Evolutionary conservation across 2,113 vertebrate genomes (phyloP).

Genomic region (Theristicus caerulescens): DNA sequence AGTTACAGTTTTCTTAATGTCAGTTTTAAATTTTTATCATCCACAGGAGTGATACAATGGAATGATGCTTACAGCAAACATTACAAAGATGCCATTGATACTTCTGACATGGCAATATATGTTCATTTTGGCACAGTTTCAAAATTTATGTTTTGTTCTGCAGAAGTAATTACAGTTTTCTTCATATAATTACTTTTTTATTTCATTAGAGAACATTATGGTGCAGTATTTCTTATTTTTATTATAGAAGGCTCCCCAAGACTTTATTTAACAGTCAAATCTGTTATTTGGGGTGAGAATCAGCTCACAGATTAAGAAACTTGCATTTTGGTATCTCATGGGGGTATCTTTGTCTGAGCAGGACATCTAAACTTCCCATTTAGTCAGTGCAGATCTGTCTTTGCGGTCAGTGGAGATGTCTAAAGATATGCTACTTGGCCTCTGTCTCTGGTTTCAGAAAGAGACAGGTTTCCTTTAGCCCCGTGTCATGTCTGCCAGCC

Average conservation of each 20-base stretch:
- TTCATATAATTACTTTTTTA: neutral
- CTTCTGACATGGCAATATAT: neutral
- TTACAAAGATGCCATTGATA: neutral
- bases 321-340: neutral
- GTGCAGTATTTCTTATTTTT: neutral
- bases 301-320: neutral
- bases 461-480: neutral
- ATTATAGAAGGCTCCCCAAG: neutral
- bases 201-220: neutral
- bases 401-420: neutral
- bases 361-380: neutral
- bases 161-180: neutral
- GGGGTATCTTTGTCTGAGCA: neutral
- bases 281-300: neutral
- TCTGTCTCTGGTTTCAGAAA: neutral
- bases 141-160: neutral
- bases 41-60: neutral
- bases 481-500: accelerated
- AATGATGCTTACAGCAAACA: neutral
- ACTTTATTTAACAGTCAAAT: neutral
- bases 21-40: neutral
- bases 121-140: neutral
- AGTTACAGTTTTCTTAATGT: neutral
- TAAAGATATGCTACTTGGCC: neutral
- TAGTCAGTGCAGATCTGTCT: neutral